phyloP scores from a whole-genome alignment of 2,113 vertebrate genomes.

The Calidris pugnax region DNA sequence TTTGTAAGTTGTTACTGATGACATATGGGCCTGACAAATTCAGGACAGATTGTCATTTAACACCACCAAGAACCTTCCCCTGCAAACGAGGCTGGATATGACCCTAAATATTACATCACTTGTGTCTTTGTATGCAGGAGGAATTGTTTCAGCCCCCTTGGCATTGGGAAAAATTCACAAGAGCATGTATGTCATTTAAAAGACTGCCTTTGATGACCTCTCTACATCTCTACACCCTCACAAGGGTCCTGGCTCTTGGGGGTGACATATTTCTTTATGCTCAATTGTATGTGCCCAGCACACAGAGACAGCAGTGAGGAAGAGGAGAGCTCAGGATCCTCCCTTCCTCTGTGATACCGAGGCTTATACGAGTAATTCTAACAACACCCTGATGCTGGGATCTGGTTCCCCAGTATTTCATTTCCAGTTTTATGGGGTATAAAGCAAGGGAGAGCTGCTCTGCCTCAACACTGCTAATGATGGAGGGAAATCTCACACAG shows the following conservation, averaged over 20 bases:
- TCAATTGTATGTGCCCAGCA: background rate
- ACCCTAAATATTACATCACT: background rate
- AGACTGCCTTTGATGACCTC: background rate
- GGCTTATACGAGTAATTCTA: background rate
- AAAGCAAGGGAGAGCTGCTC: background rate
- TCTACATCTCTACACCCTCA: background rate
- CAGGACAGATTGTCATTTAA: slow-evolving; percentile 55
- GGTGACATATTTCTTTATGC: background rate
- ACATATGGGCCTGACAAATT: slow-evolving; percentile 61
- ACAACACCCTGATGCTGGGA: background rate
- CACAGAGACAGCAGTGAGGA: background rate
- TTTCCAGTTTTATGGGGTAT: background rate
- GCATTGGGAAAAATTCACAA: background rate
- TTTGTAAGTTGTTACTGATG: slow-evolving; percentile 51
- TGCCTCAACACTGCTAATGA: background rate
- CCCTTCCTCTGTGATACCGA: background rate
- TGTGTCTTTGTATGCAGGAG: background rate
- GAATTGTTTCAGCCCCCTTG: background rate
- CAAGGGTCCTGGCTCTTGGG: background rate
- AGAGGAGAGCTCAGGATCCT: background rate
- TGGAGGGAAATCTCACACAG: background rate
- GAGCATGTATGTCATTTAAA: background rate
- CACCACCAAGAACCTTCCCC: slow-evolving; percentile 17
- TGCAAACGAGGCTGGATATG: slow-evolving; percentile 1
- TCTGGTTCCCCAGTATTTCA: background rate